These are phyloP conservation scores for Vimba vimba DNA, from an alignment of 2,113 vertebrate genomes.

Conservation along the genomic window DNA sequence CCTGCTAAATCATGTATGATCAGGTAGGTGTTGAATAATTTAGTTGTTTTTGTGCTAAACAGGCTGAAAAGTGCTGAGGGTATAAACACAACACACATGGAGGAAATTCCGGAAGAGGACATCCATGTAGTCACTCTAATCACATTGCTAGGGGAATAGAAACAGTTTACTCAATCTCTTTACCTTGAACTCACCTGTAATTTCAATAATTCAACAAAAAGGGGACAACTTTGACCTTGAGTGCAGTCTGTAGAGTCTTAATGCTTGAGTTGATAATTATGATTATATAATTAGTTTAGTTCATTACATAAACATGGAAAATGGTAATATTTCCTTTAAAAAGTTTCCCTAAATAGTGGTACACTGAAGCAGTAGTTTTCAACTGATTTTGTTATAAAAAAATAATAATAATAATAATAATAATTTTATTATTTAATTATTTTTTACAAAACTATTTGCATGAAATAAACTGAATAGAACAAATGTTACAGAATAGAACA, in stretches of 20 bases:
- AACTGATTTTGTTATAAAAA: neutral
- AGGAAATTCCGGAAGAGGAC: neutral
- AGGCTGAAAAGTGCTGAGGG: constrained; percentile 20
- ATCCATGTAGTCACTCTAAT: neutral
- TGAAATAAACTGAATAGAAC: neutral
- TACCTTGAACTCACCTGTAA: neutral
- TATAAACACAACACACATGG: neutral
- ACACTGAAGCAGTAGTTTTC: neutral
- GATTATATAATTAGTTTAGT: constrained; percentile 8
- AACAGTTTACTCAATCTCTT: neutral
- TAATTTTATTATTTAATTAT: neutral
- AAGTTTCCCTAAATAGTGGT: neutral
- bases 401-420: neutral
- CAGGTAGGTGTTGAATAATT: constrained; percentile 30
- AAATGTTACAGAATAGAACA: neutral
- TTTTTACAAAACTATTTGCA: neutral
- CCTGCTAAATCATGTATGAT: constrained; percentile 38
- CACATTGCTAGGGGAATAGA: neutral
- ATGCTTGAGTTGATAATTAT: neutral
- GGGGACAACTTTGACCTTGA: neutral
- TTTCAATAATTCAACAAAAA: neutral
- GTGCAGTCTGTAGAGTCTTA: neutral
- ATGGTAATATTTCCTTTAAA: neutral
- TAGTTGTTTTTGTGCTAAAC: constrained; percentile 24
- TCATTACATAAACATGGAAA: constrained; percentile 6